Evolutionary conservation across 2,113 vertebrate species (phyloP).

Genomic region (Fukomys damarensis): DNA sequence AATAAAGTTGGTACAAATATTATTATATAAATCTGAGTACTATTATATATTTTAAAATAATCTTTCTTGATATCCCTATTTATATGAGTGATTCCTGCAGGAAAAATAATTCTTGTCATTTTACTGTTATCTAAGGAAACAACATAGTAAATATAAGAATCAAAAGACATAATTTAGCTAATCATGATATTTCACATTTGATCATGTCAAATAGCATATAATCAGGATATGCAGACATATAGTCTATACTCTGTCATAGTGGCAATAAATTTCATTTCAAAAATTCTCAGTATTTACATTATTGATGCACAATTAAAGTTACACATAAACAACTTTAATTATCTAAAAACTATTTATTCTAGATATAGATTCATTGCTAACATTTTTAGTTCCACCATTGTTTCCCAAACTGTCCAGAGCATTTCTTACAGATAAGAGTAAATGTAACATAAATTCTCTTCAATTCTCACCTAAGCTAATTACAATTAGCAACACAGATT

Average conservation of each 20-base stretch:
- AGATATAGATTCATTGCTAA: not conserved
- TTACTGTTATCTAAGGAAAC: not conserved
- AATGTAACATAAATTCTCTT: not conserved
- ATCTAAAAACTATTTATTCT: not conserved
- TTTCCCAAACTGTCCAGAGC: not conserved
- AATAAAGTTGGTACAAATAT: not conserved
- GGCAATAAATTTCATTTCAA: not conserved
- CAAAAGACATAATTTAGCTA: not conserved
- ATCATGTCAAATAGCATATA: not conserved
- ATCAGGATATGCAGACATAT: not conserved
- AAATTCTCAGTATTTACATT: not conserved
- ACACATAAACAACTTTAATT: not conserved
- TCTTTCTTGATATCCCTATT: not conserved
- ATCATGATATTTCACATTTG: not conserved
- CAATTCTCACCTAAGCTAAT: conserved; percentile 16
- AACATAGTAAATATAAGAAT: not conserved
- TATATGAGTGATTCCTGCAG: not conserved
- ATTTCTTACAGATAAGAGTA: not conserved
- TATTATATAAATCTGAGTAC: not conserved
- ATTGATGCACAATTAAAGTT: not conserved
- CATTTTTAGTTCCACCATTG: not conserved
- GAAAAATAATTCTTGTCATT: not conserved
- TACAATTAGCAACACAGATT: conserved; percentile 3
- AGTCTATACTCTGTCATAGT: not conserved
- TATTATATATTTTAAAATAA: not conserved